Percentiles rank a stretch among this genome's conserved stretches.
Conservation (phyloP, 53 echinoderm and acorn worm genomes). For the Hippasteria phrygiana region DNA sequence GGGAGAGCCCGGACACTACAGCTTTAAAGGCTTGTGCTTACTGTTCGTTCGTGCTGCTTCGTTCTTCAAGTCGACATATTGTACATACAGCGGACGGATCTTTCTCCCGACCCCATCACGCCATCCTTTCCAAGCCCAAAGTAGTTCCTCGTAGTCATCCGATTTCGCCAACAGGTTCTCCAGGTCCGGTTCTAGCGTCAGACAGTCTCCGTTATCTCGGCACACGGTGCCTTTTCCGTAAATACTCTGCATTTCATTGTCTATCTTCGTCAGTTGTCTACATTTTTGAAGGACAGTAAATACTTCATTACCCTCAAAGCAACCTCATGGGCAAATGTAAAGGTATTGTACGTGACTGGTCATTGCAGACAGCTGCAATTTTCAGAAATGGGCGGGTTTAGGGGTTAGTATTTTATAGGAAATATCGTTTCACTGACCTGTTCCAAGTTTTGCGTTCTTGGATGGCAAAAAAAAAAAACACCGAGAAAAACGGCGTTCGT, state of each 20-base stretch:
- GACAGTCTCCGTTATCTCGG: conserved; percentile 64
- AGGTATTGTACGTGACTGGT: too few relatives aligned
- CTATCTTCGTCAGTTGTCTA: conserved; percentile 18
- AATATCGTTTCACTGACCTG: too few relatives aligned
- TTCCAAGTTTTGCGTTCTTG: too few relatives aligned
- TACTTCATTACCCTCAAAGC: too few relatives aligned
- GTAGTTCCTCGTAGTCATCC: conserved; percentile 63
- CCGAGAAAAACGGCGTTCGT: too few relatives aligned
- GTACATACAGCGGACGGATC: conserved; percentile 72
- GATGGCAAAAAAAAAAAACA: too few relatives aligned
- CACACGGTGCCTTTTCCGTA: conserved; percentile 89
- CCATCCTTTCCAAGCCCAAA: conserved; percentile 88
- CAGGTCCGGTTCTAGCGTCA: conserved; percentile 83
- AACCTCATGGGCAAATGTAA: too few relatives aligned
- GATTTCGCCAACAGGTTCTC: conserved; percentile 66
- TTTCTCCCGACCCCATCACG: conserved; percentile 71
- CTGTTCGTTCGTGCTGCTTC: conserved; percentile 66
- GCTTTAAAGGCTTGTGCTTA: conserved; percentile 7
- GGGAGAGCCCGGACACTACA: neutral
- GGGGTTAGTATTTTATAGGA: too few relatives aligned
- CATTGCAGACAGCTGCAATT: too few relatives aligned
- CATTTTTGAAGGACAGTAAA: too few relatives aligned
- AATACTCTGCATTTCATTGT: conserved; percentile 79
- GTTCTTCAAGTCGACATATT: conserved; percentile 73
- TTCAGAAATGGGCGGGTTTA: too few relatives aligned